Percentiles rank a stretch among this genome's conserved stretches.
These are phyloP conservation scores for Synodontis membranacea DNA, from an alignment of 2,113 vertebrate species.

Conservation along the genomic window DNA sequence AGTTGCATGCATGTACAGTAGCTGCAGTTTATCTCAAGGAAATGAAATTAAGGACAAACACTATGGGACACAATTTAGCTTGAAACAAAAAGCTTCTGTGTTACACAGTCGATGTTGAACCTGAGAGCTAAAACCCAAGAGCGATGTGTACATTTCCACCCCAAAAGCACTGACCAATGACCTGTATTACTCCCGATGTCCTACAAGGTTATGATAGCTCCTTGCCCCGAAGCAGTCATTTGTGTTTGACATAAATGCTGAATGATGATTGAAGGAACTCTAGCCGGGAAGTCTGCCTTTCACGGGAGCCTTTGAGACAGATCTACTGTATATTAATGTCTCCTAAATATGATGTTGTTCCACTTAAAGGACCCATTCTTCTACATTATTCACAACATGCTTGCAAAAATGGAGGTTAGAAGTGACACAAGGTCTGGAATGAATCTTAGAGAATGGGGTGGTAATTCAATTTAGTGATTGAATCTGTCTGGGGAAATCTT, in stretches of 20 bases:
- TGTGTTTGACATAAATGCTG: slow-evolving; percentile 41
- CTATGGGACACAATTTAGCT: neutral
- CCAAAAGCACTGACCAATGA: slow-evolving; percentile 12
- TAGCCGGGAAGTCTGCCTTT: slow-evolving; percentile 26
- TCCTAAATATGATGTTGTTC: slow-evolving; percentile 57
- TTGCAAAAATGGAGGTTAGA: slow-evolving; percentile 76
- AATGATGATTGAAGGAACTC: slow-evolving; percentile 40
- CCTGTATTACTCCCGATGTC: slow-evolving; percentile 27
- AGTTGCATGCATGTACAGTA: no score
- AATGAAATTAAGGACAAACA: neutral
- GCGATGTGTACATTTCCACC: neutral
- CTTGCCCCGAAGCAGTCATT: slow-evolving; percentile 41
- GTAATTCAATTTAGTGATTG: slow-evolving; percentile 76
- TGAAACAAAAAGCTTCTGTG: neutral
- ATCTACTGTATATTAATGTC: slow-evolving; percentile 73
- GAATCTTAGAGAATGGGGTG: slow-evolving; percentile 71
- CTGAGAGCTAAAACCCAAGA: neutral
- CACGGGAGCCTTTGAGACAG: slow-evolving; percentile 63
- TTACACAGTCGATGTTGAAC: neutral
- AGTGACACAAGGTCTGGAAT: slow-evolving; percentile 69
- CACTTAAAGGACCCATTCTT: slow-evolving; percentile 71
- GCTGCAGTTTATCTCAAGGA: no score
- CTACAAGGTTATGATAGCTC: slow-evolving; percentile 19
- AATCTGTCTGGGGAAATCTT: slow-evolving; percentile 76
- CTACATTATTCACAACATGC: slow-evolving; percentile 79